Conservation (phyloP, 2,113 vertebrate species). For the Marmota flaviventris region DNA sequence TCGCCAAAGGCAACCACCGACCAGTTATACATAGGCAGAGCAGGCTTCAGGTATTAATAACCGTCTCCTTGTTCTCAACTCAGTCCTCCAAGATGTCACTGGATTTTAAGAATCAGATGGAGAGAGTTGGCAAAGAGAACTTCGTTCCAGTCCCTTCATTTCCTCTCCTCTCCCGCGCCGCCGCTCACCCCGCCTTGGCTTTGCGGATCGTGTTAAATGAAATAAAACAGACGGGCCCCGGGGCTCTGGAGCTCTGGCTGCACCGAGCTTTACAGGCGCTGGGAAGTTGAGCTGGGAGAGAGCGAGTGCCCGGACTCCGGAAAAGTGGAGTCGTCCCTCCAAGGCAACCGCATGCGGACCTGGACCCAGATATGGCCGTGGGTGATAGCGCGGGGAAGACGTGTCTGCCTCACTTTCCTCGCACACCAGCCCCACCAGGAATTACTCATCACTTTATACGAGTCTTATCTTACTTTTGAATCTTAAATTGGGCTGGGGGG, state of each 20-base stretch:
- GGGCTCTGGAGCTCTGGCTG: not conserved
- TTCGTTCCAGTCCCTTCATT: not conserved
- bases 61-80: constrained; percentile 44
- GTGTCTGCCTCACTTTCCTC: not conserved
- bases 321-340: not conserved
- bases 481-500: constrained; percentile 22
- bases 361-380: no score
- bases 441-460: not conserved
- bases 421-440: not conserved
- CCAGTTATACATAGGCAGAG: not conserved
- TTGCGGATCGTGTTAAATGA: constrained; percentile 27
- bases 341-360: not conserved
- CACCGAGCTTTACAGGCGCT: accelerated
- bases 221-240: not conserved
- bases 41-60: not conserved
- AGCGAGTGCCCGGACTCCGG: not conserved
- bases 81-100: constrained; percentile 52
- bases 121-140: constrained; percentile 48
- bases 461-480: constrained; percentile 20
- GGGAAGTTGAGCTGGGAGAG: no score
- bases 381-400: no score
- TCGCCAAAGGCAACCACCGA: constrained; percentile 44
- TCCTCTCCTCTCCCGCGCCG: not conserved
- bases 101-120: constrained; percentile 75
- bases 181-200: constrained; percentile 14